Evolutionary conservation across 2,888 invertebrate species (phyloP), one percentile per base, ranked within the genome.

Genomic region (Polydesmus complanatus): DNA sequence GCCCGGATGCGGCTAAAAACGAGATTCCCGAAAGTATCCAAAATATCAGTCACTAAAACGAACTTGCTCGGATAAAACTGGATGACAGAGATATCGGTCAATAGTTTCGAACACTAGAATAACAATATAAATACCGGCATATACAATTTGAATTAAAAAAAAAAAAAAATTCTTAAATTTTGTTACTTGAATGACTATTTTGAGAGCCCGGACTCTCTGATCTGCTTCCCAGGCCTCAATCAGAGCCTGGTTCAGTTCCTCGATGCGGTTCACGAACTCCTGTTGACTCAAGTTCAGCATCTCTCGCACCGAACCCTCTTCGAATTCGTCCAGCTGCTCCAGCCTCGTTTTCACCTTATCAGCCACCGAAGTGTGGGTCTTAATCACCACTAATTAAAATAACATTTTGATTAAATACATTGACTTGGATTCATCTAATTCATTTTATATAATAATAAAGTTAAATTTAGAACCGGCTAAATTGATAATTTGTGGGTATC

Each of bases 41-140:
- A 78, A 67, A 96, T 89, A 73, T 98, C 96, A 14, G 94, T 94
- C 60, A 97, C 86, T 19, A 97, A 80, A 47, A 95, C 91, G 80
- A 94, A 98, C 78, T 97, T 96, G 75, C 94, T 94, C 0, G 97
- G 97, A 78, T 97, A 98, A 76, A 97, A 98, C 69, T 88, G 87
- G 71, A 94, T 83, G 0, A 90, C 93, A 61, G 84, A 84, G 2
- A 88, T 85, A 72, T 95, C 93, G 1, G 88, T 84, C 60, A 98
- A 77, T 68, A 96, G 78, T 76, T 96, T 95, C 48, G 95, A 89
- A 75, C 95, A 94, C 79, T 96, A 72, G 23, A 73, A 64, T 27
- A 22, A 61, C 58, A 52, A 14, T 60, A 27, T 23, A 49, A 52
- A 23, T 47, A 22, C 49, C 23, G 48, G n/a, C 37, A 22, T 55